Evolutionary conservation across 2,888 invertebrate genomes (phyloP), one percentile per base, ranked within the genome.

Genomic region (Microplitis manilae): DNA sequence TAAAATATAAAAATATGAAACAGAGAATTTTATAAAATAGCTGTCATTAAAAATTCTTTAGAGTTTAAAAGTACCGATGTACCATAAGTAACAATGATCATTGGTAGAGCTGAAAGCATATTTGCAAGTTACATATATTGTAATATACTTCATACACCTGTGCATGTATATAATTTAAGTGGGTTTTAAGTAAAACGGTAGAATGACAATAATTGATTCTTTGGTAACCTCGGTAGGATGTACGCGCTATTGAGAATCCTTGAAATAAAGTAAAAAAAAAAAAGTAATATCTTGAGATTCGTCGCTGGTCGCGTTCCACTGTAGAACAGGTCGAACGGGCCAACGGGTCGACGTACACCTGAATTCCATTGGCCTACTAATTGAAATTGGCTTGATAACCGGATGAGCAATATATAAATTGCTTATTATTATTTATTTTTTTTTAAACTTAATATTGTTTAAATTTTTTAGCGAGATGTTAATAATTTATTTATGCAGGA

Each of bases 301-400:
- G 73, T 81, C 73, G 76, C 71, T 70, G 68, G 70, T 76, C 50
- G 67, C 75, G 79, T 79, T 78, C 68, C 73, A 80, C 77, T 77
- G 81, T 59, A 70, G 79, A 79, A 81, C 80, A 75, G 76, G 77
- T 77, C 77, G 81, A 82, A 79, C 74, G 86, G 85, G 83, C 84
- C 83, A 83, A 80, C 80, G 80, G 79, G 82, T 82, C 79, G 72
- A 77, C 81, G 77, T 77, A 81, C 83, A 82, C 77, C 83, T 87
- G 89, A 89, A 88, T 88, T 85, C 78, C 86, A 89, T 89, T 89
- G 87, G 88, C 89, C 88, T 80, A 89, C 85, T 85, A 87, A 85
- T 79, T 82, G 73, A 50, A 65, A 73, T 73, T 59, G 73, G 62
- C 62, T 65, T 73, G 38, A 20, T 17, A 62, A 39, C 17, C 15